Evolutionary conservation across 2,113 vertebrate species (phyloP).

Genomic region (Arothron firmamentum): DNA sequence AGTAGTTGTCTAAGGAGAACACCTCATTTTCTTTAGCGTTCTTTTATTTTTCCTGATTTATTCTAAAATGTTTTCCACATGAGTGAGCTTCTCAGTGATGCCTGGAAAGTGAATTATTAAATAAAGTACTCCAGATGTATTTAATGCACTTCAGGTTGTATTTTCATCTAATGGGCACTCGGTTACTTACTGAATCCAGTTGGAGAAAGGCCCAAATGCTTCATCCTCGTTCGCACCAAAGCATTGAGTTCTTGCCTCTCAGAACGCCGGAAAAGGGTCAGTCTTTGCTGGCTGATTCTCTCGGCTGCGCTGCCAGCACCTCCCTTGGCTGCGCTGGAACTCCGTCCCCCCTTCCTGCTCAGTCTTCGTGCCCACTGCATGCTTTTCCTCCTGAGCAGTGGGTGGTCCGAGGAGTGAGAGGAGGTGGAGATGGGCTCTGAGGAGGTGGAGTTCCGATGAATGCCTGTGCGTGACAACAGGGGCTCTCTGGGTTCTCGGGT

Average conservation of each 20-base stretch:
- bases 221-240: slow-evolving; percentile 78
- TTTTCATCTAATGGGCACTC: too few species aligned
- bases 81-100: too few species aligned
- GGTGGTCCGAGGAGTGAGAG: slow-evolving; percentile 77
- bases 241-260: slow-evolving; percentile 81
- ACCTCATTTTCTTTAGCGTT: too few species aligned
- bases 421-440: slow-evolving; percentile 75
- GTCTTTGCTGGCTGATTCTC: slow-evolving; percentile 79
- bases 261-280: slow-evolving; percentile 77
- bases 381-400: slow-evolving; percentile 79
- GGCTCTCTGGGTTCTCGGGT: slow-evolving; percentile 77
- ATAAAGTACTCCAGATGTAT: too few species aligned
- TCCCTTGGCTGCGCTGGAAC: slow-evolving; percentile 68
- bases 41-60: too few species aligned
- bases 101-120: too few species aligned
- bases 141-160: too few species aligned
- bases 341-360: slow-evolving; percentile 76
- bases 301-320: slow-evolving; percentile 73
- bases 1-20: too few species aligned
- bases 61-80: too few species aligned
- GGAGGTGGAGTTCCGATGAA: slow-evolving; percentile 78
- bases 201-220: slow-evolving; percentile 78
- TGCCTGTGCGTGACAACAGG: slow-evolving; percentile 65
- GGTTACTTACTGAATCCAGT: slow-evolving; percentile 76
- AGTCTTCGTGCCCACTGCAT: slow-evolving; percentile 82